Evolutionary conservation across 1,140 invertebrate genomes (phyloP).

Genomic region (Cepaea nemoralis): DNA sequence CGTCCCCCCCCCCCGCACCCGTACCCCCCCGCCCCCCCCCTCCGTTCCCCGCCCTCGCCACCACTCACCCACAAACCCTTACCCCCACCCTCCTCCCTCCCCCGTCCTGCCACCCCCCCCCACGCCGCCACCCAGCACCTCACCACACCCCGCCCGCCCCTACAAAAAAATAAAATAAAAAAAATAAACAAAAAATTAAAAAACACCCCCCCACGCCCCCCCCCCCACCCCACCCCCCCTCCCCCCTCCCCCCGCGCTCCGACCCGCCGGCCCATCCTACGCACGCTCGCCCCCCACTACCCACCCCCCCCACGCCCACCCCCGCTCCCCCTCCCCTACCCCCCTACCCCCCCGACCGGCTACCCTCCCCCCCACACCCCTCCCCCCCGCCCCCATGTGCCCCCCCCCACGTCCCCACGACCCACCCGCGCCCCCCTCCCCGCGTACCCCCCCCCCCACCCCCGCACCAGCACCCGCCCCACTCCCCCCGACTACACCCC

Average conservation of each 20-base stretch:
- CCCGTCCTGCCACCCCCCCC: slow-evolving; percentile 1
- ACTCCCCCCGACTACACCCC: not conserved
- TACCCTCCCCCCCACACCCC: not conserved
- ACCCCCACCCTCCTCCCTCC: not conserved
- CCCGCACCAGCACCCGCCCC: no score
- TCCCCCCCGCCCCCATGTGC: no score
- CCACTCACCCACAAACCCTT: not conserved
- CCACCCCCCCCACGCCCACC: not conserved
- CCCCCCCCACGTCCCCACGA: not conserved
- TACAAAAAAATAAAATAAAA: no score
- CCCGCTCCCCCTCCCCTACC: not conserved
- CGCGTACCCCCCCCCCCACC: not conserved
- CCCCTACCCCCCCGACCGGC: not conserved
- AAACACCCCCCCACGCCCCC: no score
- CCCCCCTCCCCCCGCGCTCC: no score
- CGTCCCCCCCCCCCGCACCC: not conserved
- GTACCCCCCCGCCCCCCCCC: not conserved
- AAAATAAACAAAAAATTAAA: no score
- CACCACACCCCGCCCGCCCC: not conserved
- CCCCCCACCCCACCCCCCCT: no score
- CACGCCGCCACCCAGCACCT: not conserved
- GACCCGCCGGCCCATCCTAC: not conserved
- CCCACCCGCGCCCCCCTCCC: not conserved
- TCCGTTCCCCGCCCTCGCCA: not conserved
- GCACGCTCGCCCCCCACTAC: not conserved